These are phyloP conservation scores for Paradisaea rubra DNA, from an alignment of 2,113 vertebrate genomes.

Conservation along the genomic window DNA sequence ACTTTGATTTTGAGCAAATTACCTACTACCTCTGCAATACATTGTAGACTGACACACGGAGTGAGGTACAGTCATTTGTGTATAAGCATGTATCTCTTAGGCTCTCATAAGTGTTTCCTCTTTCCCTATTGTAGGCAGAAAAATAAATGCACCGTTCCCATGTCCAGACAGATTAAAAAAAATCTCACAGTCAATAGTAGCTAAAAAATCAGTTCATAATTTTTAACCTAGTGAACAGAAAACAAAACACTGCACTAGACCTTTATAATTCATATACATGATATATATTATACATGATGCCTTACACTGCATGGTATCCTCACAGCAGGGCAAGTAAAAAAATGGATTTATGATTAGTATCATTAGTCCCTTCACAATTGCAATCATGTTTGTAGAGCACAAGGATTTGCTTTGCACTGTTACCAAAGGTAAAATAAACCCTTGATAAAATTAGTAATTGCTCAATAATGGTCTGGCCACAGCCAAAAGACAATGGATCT, in stretches of 20 bases:
- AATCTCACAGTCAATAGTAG: background rate
- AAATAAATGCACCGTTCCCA: background rate
- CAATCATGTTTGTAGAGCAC: background rate
- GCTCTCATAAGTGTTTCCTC: background rate
- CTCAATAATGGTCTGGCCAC: background rate
- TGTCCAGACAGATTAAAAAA: background rate
- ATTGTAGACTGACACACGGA: background rate
- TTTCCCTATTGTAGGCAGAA: background rate
- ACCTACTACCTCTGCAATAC: background rate
- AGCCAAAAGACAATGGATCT: conserved; percentile 45
- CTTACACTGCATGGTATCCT: background rate
- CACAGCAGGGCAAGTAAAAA: background rate
- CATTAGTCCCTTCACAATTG: conserved; percentile 42
- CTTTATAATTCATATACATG: background rate
- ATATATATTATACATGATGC: background rate
- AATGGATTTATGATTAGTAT: conserved; percentile 44
- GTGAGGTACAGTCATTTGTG: background rate
- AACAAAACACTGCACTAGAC: background rate
- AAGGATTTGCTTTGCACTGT: conserved; percentile 18
- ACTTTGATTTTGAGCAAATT: background rate
- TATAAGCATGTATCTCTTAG: background rate
- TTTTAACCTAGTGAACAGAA: background rate
- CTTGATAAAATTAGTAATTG: conserved; percentile 16
- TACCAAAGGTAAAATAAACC: conserved; percentile 31
- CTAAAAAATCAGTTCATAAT: background rate